Evolutionary conservation across 2,797 vertebrate species (phyloP).

Genomic region (Semotilus atromaculatus): DNA sequence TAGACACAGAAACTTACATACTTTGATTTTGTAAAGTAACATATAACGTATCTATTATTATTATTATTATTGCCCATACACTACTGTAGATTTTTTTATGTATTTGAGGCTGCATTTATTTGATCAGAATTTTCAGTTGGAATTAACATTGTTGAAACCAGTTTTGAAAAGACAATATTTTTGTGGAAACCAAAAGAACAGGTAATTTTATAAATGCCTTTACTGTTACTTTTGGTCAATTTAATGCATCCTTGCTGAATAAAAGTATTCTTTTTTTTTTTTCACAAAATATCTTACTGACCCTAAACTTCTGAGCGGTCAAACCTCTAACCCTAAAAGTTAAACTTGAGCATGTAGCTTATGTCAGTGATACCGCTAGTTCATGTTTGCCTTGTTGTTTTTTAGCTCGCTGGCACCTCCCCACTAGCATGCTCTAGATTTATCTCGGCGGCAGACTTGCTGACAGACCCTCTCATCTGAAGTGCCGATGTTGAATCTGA

Average conservation of each 20-base stretch:
- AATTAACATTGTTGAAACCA: neutral
- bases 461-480: constrained; percentile 41
- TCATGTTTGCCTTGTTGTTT: neutral
- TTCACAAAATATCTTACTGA: no score
- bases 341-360: neutral
- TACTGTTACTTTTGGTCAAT: no score
- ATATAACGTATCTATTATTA: neutral
- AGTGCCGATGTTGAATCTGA: constrained; percentile 53
- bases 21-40: neutral
- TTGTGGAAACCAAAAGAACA: neutral
- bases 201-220: no score
- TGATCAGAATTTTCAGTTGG: no score
- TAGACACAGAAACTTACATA: no score
- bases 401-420: neutral
- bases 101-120: neutral
- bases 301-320: neutral
- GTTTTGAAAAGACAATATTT: neutral
- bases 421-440: constrained; percentile 42
- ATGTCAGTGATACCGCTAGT: neutral
- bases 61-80: neutral
- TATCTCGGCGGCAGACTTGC: constrained; percentile 16
- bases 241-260: no score
- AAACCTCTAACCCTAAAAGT: neutral
- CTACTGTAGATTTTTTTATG: neutral
- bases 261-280: no score